Percentiles rank a stretch among this genome's conserved stretches.
These are phyloP conservation scores for Erannis defoliaria DNA, from an alignment of 2,888 invertebrate genomes.

Conservation along the genomic window DNA sequence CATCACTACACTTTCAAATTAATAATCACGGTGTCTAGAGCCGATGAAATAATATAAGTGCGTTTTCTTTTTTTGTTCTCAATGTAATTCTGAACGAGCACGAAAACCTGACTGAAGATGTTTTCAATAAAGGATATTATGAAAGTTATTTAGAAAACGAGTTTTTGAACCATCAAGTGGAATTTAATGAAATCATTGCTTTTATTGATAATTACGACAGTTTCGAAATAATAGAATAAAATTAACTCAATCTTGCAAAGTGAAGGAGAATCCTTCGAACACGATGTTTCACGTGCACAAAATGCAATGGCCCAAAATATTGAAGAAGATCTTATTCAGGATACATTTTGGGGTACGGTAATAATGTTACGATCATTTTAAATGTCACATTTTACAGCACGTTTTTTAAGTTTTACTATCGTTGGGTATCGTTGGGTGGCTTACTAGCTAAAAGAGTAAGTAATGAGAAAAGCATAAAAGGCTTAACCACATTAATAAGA, in stretches of 20 bases:
- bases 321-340: background rate
- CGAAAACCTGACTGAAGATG: slow-evolving; percentile 36
- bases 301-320: background rate
- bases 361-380: background rate
- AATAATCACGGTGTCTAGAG: slow-evolving; percentile 58
- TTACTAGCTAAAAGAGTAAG: slow-evolving; percentile 69
- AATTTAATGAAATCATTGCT: slow-evolving; percentile 45
- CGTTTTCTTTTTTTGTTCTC: slow-evolving; percentile 56
- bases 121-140: slow-evolving; percentile 40
- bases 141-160: slow-evolving; percentile 43
- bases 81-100: slow-evolving; percentile 64
- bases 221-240: slow-evolving; percentile 31
- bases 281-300: background rate
- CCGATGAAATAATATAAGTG: slow-evolving; percentile 51
- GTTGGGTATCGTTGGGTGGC: slow-evolving; percentile 76
- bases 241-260: slow-evolving; percentile 21
- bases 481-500: background rate
- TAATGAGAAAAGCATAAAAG: too few species aligned
- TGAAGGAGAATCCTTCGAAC: background rate
- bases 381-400: too few species aligned
- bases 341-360: background rate
- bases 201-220: slow-evolving; percentile 39
- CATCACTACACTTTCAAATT: slow-evolving; percentile 58
- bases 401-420: too few species aligned
- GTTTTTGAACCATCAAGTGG: slow-evolving; percentile 55